phyloP scores from a whole-genome alignment of 2,797 vertebrate genomes.

The Menidia menidia region DNA sequence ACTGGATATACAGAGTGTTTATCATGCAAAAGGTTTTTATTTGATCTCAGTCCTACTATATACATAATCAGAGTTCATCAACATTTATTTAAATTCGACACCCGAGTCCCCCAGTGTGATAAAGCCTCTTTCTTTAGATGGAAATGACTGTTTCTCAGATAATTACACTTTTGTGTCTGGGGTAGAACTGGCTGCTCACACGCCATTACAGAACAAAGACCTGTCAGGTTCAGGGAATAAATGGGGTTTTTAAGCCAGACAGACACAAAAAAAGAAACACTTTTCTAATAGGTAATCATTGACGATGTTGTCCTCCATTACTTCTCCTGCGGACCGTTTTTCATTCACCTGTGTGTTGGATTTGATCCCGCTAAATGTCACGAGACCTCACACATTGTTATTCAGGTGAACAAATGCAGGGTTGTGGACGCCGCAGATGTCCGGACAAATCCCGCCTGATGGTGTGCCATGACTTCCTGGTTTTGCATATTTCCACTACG shows the following conservation, averaged over 20 bases:
- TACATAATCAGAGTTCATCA: slow-evolving; percentile 36
- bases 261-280: no score
- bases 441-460: neutral
- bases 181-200: slow-evolving; percentile 5
- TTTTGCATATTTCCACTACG: neutral
- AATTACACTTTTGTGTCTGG: slow-evolving; percentile 29
- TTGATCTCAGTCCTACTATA: neutral
- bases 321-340: no score
- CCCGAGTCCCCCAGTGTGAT: slow-evolving; percentile 7
- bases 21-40: neutral
- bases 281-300: no score
- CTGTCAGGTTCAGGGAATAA: neutral
- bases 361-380: neutral
- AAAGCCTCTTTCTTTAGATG: slow-evolving; percentile 27
- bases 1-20: neutral
- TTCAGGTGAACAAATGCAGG: neutral
- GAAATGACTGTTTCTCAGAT: slow-evolving; percentile 31
- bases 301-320: no score
- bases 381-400: neutral
- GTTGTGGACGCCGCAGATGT: neutral
- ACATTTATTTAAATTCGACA: slow-evolving; percentile 29
- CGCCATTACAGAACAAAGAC: neutral
- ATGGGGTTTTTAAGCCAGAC: no score
- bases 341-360: neutral
- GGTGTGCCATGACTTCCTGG: neutral